Base-by-base conservation (phyloP, 2,797 vertebrate genomes). In the Microtus obscurus region DNA sequence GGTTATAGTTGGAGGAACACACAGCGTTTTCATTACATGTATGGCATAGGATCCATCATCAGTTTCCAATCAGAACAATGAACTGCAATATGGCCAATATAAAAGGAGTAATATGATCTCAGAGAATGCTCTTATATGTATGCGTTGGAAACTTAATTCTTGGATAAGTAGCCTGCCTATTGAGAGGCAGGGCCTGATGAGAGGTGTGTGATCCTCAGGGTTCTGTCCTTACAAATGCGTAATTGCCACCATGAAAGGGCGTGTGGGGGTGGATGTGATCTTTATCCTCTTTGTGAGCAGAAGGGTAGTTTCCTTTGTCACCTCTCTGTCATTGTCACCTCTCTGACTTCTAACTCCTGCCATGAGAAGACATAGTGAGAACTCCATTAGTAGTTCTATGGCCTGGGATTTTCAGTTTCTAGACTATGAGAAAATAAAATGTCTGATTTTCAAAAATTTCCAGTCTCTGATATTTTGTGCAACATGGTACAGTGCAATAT, bases 61-160 rank as follows among this genome's bases (percentile, higher is more conserved):
- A 82, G 7, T 79, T 97, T 69, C 83, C 87, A 31, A 89, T 96
- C 51, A 83, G 43, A 85, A 61, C 31, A 91, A 89, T 53, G 16
- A 83, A 8, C 4, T 23, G 16, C 10, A n/a, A 34, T 0, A 0
- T 82, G 25, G 77, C 89, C 61, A 9, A 76, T 80, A 43, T n/a
- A 31, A 92, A 86, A 73, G 25, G 3, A 43, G 6, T 29, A 1
- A 23, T 65, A 4, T 43, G 43, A 6, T 69, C 25, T 59, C 76
- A 59, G 34, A 23, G 4, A 77, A 16, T 71, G 16, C 10, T 4
- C 43, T 31, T 40, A 69, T 43, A 45, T 78, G 48, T 27, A 13
- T 53, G 31, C 23, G 29, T 21, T 67, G 31, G 63, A 73, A 83
- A 94, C 2, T 3, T 14, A 34, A 40, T 45, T n/a, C 14, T 43